Evolutionary conservation across 2,113 vertebrate species (phyloP).

Genomic region (Saguinus imperator): DNA sequence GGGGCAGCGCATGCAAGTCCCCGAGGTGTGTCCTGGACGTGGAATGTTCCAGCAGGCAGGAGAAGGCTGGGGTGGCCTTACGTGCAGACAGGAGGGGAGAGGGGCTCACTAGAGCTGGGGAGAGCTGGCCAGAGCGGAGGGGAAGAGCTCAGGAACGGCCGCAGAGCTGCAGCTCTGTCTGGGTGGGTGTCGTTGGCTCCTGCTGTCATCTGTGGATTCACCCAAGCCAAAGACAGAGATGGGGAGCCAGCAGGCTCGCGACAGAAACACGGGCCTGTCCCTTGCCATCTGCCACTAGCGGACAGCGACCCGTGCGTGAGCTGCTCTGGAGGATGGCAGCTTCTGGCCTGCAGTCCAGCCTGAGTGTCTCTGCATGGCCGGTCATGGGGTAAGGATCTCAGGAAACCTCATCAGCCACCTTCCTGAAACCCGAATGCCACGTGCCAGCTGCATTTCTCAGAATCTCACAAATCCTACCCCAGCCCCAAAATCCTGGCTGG

Average conservation of each 20-base stretch:
- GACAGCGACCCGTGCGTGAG: no score
- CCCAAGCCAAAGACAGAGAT: neutral
- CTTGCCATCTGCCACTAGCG: no score
- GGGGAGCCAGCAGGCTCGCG: neutral
- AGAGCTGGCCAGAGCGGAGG: neutral
- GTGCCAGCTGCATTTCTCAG: fast-evolving
- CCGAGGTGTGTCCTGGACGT: neutral
- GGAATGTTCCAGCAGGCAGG: no score
- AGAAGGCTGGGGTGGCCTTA: neutral
- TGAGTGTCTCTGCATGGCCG: neutral
- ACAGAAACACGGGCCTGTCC: neutral
- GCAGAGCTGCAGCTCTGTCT: neutral
- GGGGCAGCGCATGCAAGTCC: neutral
- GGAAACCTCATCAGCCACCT: neutral
- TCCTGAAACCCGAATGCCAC: fast-evolving
- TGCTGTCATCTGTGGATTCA: neutral
- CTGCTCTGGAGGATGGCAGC: neutral
- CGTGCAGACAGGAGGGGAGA: neutral
- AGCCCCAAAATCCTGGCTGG: neutral
- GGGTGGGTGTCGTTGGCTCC: neutral
- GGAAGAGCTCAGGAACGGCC: neutral
- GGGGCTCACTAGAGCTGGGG: neutral
- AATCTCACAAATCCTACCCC: neutral
- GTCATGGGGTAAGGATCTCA: neutral
- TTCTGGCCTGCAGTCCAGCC: neutral